Evolutionary conservation across 2,113 vertebrate genomes (phyloP).

Genomic region (Cyprinodon tularosa): DNA sequence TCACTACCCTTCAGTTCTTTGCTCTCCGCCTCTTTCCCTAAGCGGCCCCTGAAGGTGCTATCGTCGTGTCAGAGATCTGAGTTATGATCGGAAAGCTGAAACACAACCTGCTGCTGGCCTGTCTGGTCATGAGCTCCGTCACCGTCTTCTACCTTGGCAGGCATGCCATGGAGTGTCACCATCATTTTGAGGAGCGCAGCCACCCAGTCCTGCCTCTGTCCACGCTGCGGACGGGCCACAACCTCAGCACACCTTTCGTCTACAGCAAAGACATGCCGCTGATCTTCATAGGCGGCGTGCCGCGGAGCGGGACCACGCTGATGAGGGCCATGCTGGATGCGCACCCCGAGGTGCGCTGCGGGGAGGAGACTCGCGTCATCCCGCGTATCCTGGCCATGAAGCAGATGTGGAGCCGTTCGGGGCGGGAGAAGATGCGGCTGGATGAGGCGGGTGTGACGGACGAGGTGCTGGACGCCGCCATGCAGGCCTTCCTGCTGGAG

Average conservation of each 20-base stretch:
- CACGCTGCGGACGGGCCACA: slow-evolving; percentile 70
- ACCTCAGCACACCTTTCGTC: slow-evolving; percentile 76
- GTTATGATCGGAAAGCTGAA: slow-evolving; percentile 95
- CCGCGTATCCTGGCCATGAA: slow-evolving; percentile 94
- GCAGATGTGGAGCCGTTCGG: slow-evolving; percentile 98
- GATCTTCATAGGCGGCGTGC: slow-evolving; percentile 94
- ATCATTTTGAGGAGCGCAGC: slow-evolving; percentile 87
- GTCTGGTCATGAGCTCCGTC: slow-evolving; percentile 92
- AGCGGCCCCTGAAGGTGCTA: slow-evolving; percentile 34
- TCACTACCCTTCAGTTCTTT: slow-evolving; percentile 22
- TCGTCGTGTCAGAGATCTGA: slow-evolving; percentile 34
- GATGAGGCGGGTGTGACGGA: slow-evolving; percentile 96
- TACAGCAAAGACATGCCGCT: slow-evolving; percentile 98
- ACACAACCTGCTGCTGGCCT: slow-evolving; percentile 93
- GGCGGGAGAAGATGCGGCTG: slow-evolving; percentile 94
- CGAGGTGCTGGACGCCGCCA: slow-evolving; percentile 94
- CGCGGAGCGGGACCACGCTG: slow-evolving; percentile 93
- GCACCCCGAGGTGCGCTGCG: slow-evolving; percentile 92
- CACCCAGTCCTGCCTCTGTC: slow-evolving; percentile 72
- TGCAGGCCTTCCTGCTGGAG: slow-evolving; percentile 95
- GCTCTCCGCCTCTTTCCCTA: slow-evolving; percentile 22
- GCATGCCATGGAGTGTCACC: slow-evolving; percentile 97
- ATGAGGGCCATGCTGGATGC: slow-evolving; percentile 98
- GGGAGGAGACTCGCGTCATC: slow-evolving; percentile 95
- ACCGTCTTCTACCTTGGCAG: slow-evolving; percentile 95